Base-by-base conservation (phyloP, 2,888 invertebrate species). In the Cephus runcator region DNA sequence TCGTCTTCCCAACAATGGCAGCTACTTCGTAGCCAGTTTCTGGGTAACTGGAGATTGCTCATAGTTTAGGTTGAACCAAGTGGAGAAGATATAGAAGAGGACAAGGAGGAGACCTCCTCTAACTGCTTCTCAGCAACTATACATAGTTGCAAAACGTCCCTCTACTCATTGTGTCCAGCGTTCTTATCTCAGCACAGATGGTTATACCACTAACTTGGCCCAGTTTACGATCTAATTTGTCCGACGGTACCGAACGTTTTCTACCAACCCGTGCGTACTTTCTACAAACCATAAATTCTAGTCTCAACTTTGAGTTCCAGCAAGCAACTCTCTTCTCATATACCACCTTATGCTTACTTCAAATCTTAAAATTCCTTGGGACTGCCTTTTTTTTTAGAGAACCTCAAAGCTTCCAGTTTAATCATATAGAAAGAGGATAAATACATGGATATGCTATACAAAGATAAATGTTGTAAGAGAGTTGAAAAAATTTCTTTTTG, bases 21-120 rank as follows among this genome's bases (percentile, higher is more conserved):
- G 80, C 80, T 80, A 76, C 76, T 80, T 79, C 69, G 76, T 74
- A 80, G 76, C 77, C 75, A 73, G 75, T 79, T 79, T 80, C 79
- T 69, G 76, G 68, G 69, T 68, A 69, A 71, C 31, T 31, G 71
- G 31, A 71, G 31, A 71, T 71, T 71, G 71, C 71, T 71, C 71
- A 71, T 71, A 71, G 71, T 71, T 71, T 71, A 71, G 71, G 71
- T 56, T 56, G 56, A 56, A 56, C 56, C 56, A 56, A 56, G 23
- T 56, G 23, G 23, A 56, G 56, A 56, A 56, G 56, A 56, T 56
- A 23, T 56, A 56, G 56, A 56, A 56, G 56, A 56, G 56, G 56
- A 56, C 56, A 56, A 56, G 56, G 56, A 56, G 23, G 15, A 40
- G 15, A 40, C 35, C 12, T 36, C 2, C 56, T 56, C 56, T 23